A percentile compares a stretch with the other conserved stretches of the same genome.
Conservation (phyloP, 2,888 invertebrate genomes). For the Andrena trimmerana region DNA sequence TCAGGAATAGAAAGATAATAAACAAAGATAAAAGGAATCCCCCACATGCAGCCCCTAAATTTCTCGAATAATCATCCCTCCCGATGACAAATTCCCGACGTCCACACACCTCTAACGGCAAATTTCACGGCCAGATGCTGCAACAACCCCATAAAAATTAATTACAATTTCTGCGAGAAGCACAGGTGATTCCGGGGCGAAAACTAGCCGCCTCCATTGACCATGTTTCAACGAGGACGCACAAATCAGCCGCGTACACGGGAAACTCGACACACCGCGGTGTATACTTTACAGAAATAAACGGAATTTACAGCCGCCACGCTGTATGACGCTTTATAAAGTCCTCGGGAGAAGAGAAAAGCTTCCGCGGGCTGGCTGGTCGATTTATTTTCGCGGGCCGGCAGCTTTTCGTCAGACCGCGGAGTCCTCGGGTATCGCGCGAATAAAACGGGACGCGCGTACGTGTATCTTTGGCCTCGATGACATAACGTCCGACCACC, state of each 20-base stretch:
- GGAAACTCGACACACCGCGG: not conserved
- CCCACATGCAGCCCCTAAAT: too few relatives aligned
- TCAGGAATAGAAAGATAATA: too few relatives aligned
- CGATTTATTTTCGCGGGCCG: conserved; percentile 30
- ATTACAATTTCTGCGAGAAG: conserved; percentile 1
- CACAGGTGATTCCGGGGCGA: conserved; percentile 9
- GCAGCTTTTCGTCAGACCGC: not conserved
- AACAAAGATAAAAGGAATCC: too few relatives aligned
- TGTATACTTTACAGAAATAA: conserved; percentile 24
- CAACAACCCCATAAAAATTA: not conserved
- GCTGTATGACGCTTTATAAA: conserved; percentile 20
- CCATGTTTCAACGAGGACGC: conserved; percentile 6
- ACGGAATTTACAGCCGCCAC: conserved; percentile 32
- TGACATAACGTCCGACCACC: conserved; percentile 46
- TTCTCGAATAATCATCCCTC: too few relatives aligned
- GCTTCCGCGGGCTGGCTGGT: not conserved
- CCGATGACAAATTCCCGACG: too few relatives aligned
- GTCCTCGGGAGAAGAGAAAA: conserved; percentile 5
- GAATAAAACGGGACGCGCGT: conserved; percentile 25
- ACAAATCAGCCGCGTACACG: conserved; percentile 22
- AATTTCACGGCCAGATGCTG: too few relatives aligned
- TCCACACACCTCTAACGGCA: too few relatives aligned
- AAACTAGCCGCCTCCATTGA: conserved; percentile 2
- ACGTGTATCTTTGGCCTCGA: conserved; percentile 39
- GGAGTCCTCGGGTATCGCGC: conserved; percentile 1